A percentile compares a stretch with the other conserved stretches of the same genome.
Conservation (phyloP, 2,797 vertebrate genomes). For the Platyrinchus mystaceus region DNA sequence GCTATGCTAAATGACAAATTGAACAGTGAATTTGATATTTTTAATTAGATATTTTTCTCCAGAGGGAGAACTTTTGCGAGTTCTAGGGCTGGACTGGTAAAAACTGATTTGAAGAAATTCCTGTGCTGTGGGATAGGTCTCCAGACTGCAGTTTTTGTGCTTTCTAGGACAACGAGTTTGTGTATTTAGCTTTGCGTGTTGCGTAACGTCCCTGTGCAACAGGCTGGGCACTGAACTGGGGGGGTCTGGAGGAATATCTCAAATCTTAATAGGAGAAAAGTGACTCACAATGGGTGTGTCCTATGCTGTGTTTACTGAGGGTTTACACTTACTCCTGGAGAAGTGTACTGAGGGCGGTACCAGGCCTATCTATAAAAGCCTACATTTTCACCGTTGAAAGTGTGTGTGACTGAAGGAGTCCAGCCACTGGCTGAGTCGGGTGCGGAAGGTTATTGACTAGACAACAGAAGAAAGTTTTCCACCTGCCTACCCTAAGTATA, state of each 20-base stretch:
- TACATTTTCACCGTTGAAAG: background rate
- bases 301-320: background rate
- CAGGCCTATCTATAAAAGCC: background rate
- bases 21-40: background rate
- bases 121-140: background rate
- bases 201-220: background rate
- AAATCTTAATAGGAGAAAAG: background rate
- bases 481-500: background rate
- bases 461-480: background rate
- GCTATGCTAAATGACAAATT: background rate
- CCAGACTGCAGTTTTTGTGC: background rate
- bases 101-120: background rate
- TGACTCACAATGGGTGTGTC: background rate
- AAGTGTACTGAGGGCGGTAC: background rate
- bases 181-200: background rate
- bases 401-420: background rate
- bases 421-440: accelerated
- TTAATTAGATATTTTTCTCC: background rate
- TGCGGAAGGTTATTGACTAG: background rate
- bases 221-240: background rate
- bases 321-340: background rate
- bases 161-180: accelerated
- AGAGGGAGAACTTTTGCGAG: background rate
- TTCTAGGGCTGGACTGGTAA: background rate
- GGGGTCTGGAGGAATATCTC: accelerated